Evolutionary conservation across 2,797 vertebrate species (phyloP), one percentile per base, ranked within the genome.

Genomic region (Oceanodroma leucorhoa): DNA sequence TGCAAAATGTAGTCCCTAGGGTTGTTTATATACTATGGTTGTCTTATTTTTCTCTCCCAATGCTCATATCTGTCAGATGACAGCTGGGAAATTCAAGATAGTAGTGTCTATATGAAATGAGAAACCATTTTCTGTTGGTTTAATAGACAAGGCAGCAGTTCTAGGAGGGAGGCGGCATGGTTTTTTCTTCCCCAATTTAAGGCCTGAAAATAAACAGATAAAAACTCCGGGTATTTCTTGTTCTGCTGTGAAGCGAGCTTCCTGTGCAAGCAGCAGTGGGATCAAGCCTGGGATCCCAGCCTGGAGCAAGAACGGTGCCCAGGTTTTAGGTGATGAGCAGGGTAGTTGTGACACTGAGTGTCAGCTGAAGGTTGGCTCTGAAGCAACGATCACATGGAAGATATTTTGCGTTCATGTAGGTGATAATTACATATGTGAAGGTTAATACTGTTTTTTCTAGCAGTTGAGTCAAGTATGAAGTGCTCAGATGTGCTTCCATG

Each of bases 41-140:
- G 46, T 30, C 58, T 91, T 86, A 67, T 86, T 87, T 90, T 91
- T 82, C 88, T 90, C 66, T 93, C 91, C 48, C 21, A 6, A 2
- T 79, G 91, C 87, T 93, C n/a, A 9, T 94, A 38, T 94, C 83
- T 94, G 83, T 87, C 93, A 93, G 83, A 55, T 89, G 80, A 70
- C 89, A 95, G 90, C 92, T 95, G 81, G 87, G 81, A 95, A 96
- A 89, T 84, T 79, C 58, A 53, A 55, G 66, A 60, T 38, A 29
- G 16, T 70, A 29, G 29, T 62, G 43, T 77, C 83, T 64, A 2
- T 79, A 45, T 60, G 58, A 91, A 86, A 90, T 11, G 36, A 90
- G 61, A 90, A 93, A 73, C 54, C 14, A 26, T 91, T 84, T 94
- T 81, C 40, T 61, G 14, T 83, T 88, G 51, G 43, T 89, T 86